phyloP scores from a whole-genome alignment of 2,888 invertebrate species.

The Brachylomia viminalis region DNA sequence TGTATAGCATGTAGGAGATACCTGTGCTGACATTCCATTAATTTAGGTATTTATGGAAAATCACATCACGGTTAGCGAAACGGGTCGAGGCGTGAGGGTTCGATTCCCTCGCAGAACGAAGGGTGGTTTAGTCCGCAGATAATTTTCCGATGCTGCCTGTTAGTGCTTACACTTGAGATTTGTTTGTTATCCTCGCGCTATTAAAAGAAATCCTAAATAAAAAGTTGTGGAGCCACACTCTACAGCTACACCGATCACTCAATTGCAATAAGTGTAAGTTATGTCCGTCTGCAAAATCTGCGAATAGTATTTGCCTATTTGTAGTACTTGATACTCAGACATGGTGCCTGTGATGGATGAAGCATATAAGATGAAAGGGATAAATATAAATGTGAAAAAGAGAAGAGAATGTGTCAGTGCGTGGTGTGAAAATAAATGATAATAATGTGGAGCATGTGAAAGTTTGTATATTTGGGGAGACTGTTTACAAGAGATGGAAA shows the following conservation, averaged over 20 bases:
- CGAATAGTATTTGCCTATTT: background rate
- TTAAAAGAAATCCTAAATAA: background rate
- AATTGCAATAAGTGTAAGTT: background rate
- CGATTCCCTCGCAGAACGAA: background rate
- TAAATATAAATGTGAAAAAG: background rate
- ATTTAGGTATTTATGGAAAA: background rate
- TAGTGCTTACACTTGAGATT: background rate
- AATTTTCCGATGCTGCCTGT: background rate
- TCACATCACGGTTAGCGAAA: background rate
- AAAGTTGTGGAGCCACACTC: too few species aligned
- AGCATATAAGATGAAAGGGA: background rate
- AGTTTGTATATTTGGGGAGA: background rate
- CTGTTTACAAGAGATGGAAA: background rate
- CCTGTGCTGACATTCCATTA: background rate
- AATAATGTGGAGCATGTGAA: background rate
- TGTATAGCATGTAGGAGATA: background rate
- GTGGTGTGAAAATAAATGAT: background rate
- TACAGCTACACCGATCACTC: too few species aligned
- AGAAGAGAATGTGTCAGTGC: background rate
- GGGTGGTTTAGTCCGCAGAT: background rate
- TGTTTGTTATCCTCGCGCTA: background rate
- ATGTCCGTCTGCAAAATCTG: background rate
- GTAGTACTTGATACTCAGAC: background rate
- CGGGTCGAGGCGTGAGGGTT: too few species aligned
- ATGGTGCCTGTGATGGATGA: background rate